phyloP scores from a whole-genome alignment of 2,888 invertebrate genomes.

The Cactoblastis cactorum region DNA sequence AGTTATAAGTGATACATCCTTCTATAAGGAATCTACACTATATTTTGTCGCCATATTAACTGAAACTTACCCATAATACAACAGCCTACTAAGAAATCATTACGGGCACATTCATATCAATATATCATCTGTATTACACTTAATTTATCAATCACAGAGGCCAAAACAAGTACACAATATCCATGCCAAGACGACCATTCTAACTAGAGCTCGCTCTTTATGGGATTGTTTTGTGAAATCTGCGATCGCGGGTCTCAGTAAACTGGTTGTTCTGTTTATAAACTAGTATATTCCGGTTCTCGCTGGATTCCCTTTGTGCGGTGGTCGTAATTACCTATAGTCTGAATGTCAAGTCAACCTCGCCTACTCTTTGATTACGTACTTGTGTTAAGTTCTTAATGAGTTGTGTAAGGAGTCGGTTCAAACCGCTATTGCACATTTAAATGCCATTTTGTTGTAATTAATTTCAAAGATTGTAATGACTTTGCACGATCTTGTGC shows the following conservation, averaged over 20 bases:
- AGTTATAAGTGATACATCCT: too few species aligned
- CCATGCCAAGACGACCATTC: conserved; percentile 1
- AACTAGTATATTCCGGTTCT: conserved; percentile 13
- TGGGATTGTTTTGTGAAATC: not conserved
- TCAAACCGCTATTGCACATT: not conserved
- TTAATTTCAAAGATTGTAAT: not conserved
- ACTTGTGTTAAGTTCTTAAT: conserved; percentile 6
- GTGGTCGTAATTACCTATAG: conserved; percentile 18
- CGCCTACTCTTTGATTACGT: conserved; percentile 1
- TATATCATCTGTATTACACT: conserved; percentile 1
- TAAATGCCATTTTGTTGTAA: not conserved
- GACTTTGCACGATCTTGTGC: not conserved
- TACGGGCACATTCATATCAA: conserved; percentile 1
- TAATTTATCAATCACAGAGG: conserved; percentile 7
- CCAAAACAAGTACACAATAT: conserved; percentile 2
- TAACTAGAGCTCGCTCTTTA: not conserved
- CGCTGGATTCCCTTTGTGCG: conserved; percentile 17
- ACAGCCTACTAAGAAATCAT: not conserved
- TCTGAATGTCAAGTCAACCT: conserved; percentile 10
- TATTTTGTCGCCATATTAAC: not conserved
- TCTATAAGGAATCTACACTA: too few species aligned
- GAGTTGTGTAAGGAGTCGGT: not conserved
- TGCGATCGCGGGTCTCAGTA: conserved; percentile 4
- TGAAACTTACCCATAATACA: not conserved
- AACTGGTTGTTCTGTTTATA: conserved; percentile 10